Conservation (phyloP, 2,797 vertebrate genomes). For the Anableps anableps region DNA sequence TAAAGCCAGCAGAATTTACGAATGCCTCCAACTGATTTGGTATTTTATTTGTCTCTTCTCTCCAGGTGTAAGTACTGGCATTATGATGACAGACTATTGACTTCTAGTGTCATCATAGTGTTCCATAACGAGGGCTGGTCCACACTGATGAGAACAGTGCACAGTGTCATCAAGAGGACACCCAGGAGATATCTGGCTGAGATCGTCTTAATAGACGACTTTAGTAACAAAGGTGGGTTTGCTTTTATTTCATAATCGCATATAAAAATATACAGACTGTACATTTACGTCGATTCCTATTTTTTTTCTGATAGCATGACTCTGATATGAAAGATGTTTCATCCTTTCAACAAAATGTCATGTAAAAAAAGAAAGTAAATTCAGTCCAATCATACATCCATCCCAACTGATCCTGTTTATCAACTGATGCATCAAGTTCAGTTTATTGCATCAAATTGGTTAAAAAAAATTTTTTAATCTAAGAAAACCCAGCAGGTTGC, state of each 20-base stretch:
- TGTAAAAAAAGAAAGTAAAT: too few species aligned
- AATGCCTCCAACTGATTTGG: background rate
- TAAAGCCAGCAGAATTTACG: background rate
- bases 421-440: too few species aligned
- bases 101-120: constrained; percentile 94
- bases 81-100: constrained; percentile 94
- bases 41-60: background rate
- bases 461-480: too few species aligned
- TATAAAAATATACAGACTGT: background rate
- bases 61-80: constrained; percentile 96
- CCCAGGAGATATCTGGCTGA: constrained; percentile 93
- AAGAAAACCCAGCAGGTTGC: too few species aligned
- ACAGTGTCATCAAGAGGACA: constrained; percentile 98
- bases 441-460: too few species aligned
- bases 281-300: too few species aligned
- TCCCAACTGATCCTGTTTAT: too few species aligned
- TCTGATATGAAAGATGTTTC: background rate
- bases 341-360: background rate
- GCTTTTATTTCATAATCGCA: background rate
- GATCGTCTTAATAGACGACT: constrained; percentile 98
- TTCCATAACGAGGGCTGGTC: constrained; percentile 99
- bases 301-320: too few species aligned
- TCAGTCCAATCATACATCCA: too few species aligned
- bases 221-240: constrained; percentile 92
- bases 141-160: constrained; percentile 95